A percentile compares a stretch with the other conserved stretches of the same genome.
Evolutionary conservation across 2,113 vertebrate species (phyloP).

Genomic region (Empidonax alnorum): DNA sequence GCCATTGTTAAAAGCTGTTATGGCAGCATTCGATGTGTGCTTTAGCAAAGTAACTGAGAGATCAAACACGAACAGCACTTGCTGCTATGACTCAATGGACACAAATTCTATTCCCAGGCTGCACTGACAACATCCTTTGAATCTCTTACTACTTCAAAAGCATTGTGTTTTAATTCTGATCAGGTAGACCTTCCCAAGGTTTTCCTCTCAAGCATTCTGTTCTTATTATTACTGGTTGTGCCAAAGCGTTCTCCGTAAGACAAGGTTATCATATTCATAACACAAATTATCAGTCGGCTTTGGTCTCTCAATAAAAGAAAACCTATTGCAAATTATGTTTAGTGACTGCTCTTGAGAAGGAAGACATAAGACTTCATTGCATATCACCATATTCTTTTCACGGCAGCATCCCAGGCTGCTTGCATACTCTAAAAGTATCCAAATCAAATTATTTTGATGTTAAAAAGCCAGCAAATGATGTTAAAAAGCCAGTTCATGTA

Average conservation of each 20-base stretch:
- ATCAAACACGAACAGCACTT: not conserved
- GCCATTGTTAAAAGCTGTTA: not conserved
- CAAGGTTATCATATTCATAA: not conserved
- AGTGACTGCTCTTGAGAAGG: not conserved
- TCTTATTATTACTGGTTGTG: not conserved
- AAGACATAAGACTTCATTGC: not conserved
- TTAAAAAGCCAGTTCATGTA: slow-evolving; percentile 10
- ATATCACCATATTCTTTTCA: not conserved
- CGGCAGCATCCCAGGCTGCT: not conserved
- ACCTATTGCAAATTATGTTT: not conserved
- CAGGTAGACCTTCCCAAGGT: not conserved
- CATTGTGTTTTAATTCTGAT: not conserved
- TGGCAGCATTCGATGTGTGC: not conserved
- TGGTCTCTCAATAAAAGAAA: not conserved
- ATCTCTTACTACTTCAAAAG: not conserved
- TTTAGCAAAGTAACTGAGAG: not conserved
- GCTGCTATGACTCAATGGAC: not conserved
- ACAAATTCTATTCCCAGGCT: not conserved
- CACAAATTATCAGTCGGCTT: not conserved
- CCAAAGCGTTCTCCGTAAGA: not conserved
- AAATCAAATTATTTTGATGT: not conserved
- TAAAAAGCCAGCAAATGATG: not conserved
- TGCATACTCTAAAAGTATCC: not conserved
- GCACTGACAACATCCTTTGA: not conserved
- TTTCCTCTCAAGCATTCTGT: not conserved